Base-by-base conservation (phyloP, 2,113 vertebrate genomes). In the Cynopterus brachyotis region DNA sequence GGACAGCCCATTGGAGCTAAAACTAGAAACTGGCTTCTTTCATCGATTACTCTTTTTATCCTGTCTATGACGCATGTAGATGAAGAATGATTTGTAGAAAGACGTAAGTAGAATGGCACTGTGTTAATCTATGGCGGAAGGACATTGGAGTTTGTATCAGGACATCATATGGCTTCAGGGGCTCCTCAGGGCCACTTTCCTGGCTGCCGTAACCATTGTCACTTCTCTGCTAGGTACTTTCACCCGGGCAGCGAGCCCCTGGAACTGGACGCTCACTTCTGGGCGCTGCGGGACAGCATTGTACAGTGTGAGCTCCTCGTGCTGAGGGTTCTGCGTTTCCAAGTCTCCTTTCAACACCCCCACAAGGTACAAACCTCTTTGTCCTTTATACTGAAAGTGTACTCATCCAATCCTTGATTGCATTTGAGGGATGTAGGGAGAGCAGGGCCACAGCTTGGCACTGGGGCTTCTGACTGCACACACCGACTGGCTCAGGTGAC, bases 281-380 rank as follows among this genome's bases (percentile, higher is more conserved):
- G 99, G 99, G 99, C 99, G 83, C 97, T 99, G 35, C 98, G 99
- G 83, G 99, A 99, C 98, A 99, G 99, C 78, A 98, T 99, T 28
- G 99, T 99, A 55, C 99, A 99, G 97, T 99, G 99, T 60, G 99
- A 99, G 96, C 98, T 99, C 28, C 98, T 99, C 20, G 97, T 99
- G 96, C 99, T 99, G 24, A 98, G 99, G 66, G 98, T 99, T 55
- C 98, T 99, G 66, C 98, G 98, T 95, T 99, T 99, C 97, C 99
- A 99, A 10, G 99, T 99, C 94, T 99, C 98, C 75, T 99, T 99
- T 95, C 98, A 99, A 80, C 99, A 99, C 89, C 99, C 99, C 8
- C 99, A 99, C 97, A 99, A 99, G 96, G 97, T 97, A 88, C 0
- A 19, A 53, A 15, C 6, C 3, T 57, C 37, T 81, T n/a, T 8